Percentiles rank a stretch among this genome's conserved stretches.
Conservation (phyloP, 1,140 invertebrate species). For the Lysiphlebus fabarum region DNA sequence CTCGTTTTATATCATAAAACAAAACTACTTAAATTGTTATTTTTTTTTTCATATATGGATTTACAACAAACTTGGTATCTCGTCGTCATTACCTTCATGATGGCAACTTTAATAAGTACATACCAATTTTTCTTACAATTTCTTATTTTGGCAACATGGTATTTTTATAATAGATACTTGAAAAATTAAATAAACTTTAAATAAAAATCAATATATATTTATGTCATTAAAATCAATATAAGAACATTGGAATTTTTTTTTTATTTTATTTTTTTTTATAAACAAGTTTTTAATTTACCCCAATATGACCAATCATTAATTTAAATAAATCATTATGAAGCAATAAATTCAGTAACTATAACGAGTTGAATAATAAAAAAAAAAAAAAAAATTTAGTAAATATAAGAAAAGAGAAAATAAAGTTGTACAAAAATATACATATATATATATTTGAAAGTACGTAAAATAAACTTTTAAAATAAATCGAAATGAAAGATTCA, state of each 20-base stretch:
- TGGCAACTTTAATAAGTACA: slow-evolving; percentile 10
- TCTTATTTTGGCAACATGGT: neutral
- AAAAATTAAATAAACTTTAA: too few relatives aligned
- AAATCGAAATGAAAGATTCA: slow-evolving; percentile 45
- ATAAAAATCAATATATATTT: too few relatives aligned
- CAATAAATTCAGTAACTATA: too few relatives aligned
- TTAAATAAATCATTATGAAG: slow-evolving; percentile 34
- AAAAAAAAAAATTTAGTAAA: too few relatives aligned
- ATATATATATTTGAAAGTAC: neutral
- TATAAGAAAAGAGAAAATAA: slow-evolving; percentile 2
- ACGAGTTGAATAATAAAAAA: too few relatives aligned
- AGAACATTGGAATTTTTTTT: too few relatives aligned
- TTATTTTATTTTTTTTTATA: too few relatives aligned
- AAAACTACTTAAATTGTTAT: too few relatives aligned
- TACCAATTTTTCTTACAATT: slow-evolving; percentile 4
- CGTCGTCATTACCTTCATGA: slow-evolving; percentile 17
- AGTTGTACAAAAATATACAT: slow-evolving; percentile 11
- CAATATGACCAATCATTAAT: slow-evolving; percentile 35
- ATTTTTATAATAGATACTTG: too few relatives aligned
- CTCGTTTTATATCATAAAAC: slow-evolving; percentile 6
- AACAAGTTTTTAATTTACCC: too few relatives aligned
- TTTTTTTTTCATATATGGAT: too few relatives aligned
- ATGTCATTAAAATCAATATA: too few relatives aligned
- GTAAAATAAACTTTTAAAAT: slow-evolving; percentile 28
- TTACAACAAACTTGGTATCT: neutral